Base-by-base conservation (phyloP, 2,797 vertebrate species). In the Lacerta bilineata region DNA sequence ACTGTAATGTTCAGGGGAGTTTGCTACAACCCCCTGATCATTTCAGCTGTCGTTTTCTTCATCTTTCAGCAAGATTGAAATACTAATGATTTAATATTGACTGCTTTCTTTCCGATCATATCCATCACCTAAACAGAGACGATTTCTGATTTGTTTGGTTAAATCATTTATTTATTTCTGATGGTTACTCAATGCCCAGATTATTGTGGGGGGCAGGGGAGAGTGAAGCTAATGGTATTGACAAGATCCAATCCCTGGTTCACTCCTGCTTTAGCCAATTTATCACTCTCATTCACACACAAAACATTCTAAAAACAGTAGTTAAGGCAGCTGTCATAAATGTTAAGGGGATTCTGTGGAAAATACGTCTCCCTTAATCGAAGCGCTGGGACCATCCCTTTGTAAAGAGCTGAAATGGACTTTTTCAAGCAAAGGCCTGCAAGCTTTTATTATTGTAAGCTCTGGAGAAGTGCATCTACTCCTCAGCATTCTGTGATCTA, bases 151-250 rank as follows among this genome's bases (percentile, higher is more conserved):
- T 71, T 8, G 20, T 64, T 36, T 75, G 68, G 29, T 23, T 87
- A 25, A n/a, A 82, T 17, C 5, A 85, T 91, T 90, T 94, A 90
- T 90, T 92, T 33, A 72, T 55, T 55, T 55, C 15, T 55, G 13
- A 55, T 13, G 3, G 46, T 11, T 46, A 10, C 3, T 50, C 10
- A 84, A 9, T 18, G 81, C 29, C 39, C 29, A 25, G 13, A 13
- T 71, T 33, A 46, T 36, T 5, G 59, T 36, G 61, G 66, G 8
- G 64, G 3, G 39, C 5, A 43, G 75, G 8, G 41, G 23, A 8
- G 27, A 66, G 4, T 55, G 50, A 55, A 15, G 50, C 66, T 43
- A 41, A 39, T 41, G 7, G 17, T 1, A 4, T 43, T 29, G 8
- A 82, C 29, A 29, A 18, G 36, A 8, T 68, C 41, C 61, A 68